phyloP scores from a whole-genome alignment of 2,888 invertebrate genomes.

The Synanthedon formicaeformis region DNA sequence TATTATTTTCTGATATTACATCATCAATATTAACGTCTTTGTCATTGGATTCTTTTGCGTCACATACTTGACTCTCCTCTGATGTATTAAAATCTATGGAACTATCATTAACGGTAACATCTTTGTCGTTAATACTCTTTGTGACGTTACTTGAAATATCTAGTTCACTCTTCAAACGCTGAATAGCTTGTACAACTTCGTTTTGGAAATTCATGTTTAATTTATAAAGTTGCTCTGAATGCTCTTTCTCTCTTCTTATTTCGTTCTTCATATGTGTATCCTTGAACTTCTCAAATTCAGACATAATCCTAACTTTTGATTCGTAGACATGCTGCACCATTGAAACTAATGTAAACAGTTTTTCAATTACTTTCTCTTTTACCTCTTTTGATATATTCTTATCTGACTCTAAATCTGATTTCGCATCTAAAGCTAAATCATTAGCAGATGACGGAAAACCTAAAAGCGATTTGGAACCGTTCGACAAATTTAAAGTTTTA shows the following conservation, averaged over 20 bases:
- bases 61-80: not conserved
- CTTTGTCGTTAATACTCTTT: conserved; percentile 26
- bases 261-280: conserved; percentile 56
- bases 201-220: conserved; percentile 61
- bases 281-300: conserved; percentile 57
- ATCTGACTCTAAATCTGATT: conserved; percentile 60
- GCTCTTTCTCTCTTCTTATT: conserved; percentile 50
- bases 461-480: conserved; percentile 40
- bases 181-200: conserved; percentile 56
- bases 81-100: conserved; percentile 40
- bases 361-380: conserved; percentile 57
- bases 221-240: conserved; percentile 58
- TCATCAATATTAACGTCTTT: conserved; percentile 1
- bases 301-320: conserved; percentile 58
- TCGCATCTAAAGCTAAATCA: conserved; percentile 56
- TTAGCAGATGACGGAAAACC: conserved; percentile 63
- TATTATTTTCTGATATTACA: conserved; percentile 5
- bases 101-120: conserved; percentile 17
- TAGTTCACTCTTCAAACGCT: conserved; percentile 52
- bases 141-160: conserved; percentile 44
- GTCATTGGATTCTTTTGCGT: not conserved
- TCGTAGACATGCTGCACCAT: conserved; percentile 63
- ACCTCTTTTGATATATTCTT: conserved; percentile 49
- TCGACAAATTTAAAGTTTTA: conserved; percentile 25
- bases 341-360: conserved; percentile 50